A percentile compares a stretch with the other conserved stretches of the same genome.
These are phyloP conservation scores for Stigmatopora argus DNA, from an alignment of 2,113 vertebrate species.

Conservation along the genomic window DNA sequence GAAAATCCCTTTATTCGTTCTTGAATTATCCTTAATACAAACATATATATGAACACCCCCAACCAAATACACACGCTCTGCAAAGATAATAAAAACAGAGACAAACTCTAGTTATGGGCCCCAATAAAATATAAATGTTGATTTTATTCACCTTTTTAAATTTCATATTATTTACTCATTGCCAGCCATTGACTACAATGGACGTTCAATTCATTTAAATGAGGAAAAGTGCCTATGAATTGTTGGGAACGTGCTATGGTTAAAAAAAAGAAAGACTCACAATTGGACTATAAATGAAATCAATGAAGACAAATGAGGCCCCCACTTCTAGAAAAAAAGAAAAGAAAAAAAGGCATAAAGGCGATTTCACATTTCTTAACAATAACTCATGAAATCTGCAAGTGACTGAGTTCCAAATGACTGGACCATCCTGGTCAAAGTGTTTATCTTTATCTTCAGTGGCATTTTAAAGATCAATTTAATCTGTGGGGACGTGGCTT, in stretches of 20 bases:
- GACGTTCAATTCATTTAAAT: neutral
- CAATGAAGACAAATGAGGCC: constrained; percentile 39
- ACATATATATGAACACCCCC: too few species aligned
- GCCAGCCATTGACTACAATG: too few species aligned
- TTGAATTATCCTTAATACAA: too few species aligned
- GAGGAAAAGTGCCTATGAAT: too few species aligned
- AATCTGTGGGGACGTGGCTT: constrained; percentile 37
- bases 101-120: too few species aligned
- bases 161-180: too few species aligned
- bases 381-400: neutral
- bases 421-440: constrained; percentile 29
- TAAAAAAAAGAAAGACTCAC: too few species aligned
- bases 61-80: too few species aligned
- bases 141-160: too few species aligned
- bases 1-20: too few species aligned
- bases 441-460: constrained; percentile 19
- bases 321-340: constrained; percentile 5
- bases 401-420: constrained; percentile 31
- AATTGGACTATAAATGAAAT: constrained; percentile 69
- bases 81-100: too few species aligned
- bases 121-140: too few species aligned
- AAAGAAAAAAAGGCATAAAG: neutral
- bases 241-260: constrained; percentile 62
- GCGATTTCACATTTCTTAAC: constrained; percentile 19
- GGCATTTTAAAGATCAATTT: constrained; percentile 35